A percentile compares a stretch with the other conserved stretches of the same genome.
Evolutionary conservation across 2,113 vertebrate genomes (phyloP).

Genomic region (Aythya baeri): DNA sequence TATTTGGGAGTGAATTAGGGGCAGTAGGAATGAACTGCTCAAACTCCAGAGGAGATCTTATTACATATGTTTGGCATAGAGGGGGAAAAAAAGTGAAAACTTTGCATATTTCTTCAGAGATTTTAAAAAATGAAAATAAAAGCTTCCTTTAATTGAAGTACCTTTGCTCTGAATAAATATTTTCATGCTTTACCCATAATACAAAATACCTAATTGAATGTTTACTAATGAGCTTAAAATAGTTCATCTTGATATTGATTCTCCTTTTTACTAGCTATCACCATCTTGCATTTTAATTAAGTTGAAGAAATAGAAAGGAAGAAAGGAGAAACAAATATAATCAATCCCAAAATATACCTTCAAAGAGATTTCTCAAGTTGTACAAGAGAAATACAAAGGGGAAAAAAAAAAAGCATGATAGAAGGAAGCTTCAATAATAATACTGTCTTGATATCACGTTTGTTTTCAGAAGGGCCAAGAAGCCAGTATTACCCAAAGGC

Average conservation of each 20-base stretch:
- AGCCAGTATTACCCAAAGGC: background rate
- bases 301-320: background rate
- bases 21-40: background rate
- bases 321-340: background rate
- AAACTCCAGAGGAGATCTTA: background rate
- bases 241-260: background rate
- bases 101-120: background rate
- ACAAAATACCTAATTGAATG: background rate
- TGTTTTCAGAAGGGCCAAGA: background rate
- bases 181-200: background rate
- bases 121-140: background rate
- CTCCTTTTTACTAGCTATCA: background rate
- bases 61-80: background rate
- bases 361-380: background rate
- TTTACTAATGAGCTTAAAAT: slow-evolving; percentile 4
- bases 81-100: background rate
- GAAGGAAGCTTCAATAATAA: background rate
- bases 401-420: background rate
- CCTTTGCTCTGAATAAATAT: background rate
- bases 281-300: background rate
- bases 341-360: background rate
- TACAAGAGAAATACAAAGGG: background rate
- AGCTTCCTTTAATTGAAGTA: background rate
- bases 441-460: background rate
- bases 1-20: background rate